A percentile compares a stretch with the other conserved stretches of the same genome.
Evolutionary conservation across 1,140 invertebrate genomes (phyloP).

Genomic region (Chionoecetes opilio): DNA sequence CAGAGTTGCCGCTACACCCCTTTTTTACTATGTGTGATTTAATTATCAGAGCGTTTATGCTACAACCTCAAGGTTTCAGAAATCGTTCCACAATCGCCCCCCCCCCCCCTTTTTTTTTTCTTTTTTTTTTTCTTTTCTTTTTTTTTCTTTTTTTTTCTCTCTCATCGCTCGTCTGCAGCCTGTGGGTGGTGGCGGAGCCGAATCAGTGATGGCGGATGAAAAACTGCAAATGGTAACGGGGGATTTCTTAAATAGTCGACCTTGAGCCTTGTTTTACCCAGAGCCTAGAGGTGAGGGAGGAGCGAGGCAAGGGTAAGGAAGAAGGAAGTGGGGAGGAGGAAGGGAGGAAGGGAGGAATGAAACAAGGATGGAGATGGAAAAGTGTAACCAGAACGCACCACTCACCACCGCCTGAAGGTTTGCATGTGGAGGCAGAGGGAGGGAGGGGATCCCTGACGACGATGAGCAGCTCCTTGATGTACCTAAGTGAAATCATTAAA

Average conservation of each 20-base stretch:
- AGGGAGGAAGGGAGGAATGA: not conserved
- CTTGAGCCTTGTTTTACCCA: constrained; percentile 51
- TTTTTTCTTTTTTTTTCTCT: too few species aligned
- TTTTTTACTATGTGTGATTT: not conserved
- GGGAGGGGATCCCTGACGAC: too few species aligned
- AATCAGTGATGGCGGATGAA: not conserved
- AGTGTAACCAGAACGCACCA: too few species aligned
- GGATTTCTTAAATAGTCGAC: constrained; percentile 32
- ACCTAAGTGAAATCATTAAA: too few species aligned
- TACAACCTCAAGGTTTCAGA: not conserved
- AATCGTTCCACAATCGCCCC: too few species aligned
- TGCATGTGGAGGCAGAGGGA: too few species aligned
- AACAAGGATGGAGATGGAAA: not conserved
- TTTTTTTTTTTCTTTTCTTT: too few species aligned
- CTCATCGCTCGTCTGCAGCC: not conserved
- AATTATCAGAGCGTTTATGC: not conserved
- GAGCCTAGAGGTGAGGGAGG: constrained; percentile 9
- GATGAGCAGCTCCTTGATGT: not conserved
- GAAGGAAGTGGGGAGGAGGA: not conserved
- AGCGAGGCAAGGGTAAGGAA: not conserved
- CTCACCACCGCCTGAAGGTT: too few species aligned
- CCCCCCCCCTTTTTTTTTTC: too few species aligned
- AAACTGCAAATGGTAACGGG: constrained; percentile 5
- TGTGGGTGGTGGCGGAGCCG: not conserved
- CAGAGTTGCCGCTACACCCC: not conserved